Evolutionary conservation across 2,797 vertebrate genomes (phyloP).

Genomic region (Miopithecus talapoin): DNA sequence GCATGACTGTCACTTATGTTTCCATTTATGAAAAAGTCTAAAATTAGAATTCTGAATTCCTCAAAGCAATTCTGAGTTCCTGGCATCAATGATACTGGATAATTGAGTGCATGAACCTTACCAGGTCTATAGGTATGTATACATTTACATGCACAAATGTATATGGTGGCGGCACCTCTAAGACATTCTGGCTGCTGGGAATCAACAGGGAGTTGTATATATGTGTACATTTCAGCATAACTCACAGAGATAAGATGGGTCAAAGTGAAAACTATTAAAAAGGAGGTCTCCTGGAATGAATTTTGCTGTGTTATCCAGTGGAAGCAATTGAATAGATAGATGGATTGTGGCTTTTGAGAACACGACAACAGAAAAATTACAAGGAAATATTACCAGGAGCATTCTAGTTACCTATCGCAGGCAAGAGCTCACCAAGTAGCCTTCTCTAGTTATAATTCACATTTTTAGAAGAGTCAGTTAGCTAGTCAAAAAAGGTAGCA

Average conservation of each 20-base stretch:
- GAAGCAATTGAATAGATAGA: neutral
- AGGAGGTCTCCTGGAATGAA: conserved; percentile 1
- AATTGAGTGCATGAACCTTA: neutral
- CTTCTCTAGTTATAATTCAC: neutral
- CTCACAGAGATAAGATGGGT: neutral
- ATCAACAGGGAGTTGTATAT: neutral
- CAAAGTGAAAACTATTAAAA: conserved; percentile 52
- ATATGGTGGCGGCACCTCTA: neutral
- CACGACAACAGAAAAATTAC: conserved; percentile 14
- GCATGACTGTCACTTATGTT: neutral
- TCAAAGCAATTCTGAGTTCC: neutral
- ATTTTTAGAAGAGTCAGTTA: neutral
- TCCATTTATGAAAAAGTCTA: conserved; percentile 29
- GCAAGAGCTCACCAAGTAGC: neutral
- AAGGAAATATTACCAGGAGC: neutral
- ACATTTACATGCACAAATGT: neutral
- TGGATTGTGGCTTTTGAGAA: neutral
- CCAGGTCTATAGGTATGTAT: neutral
- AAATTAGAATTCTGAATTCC: conserved; percentile 34
- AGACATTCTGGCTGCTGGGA: neutral
- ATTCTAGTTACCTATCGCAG: neutral
- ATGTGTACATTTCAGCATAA: neutral
- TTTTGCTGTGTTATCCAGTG: neutral
- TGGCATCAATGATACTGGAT: neutral
- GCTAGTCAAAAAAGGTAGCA: neutral